Percentiles rank a stretch among this genome's conserved stretches.
phyloP scores from a whole-genome alignment of 2,113 vertebrate species.

The Empidonax alnorum region DNA sequence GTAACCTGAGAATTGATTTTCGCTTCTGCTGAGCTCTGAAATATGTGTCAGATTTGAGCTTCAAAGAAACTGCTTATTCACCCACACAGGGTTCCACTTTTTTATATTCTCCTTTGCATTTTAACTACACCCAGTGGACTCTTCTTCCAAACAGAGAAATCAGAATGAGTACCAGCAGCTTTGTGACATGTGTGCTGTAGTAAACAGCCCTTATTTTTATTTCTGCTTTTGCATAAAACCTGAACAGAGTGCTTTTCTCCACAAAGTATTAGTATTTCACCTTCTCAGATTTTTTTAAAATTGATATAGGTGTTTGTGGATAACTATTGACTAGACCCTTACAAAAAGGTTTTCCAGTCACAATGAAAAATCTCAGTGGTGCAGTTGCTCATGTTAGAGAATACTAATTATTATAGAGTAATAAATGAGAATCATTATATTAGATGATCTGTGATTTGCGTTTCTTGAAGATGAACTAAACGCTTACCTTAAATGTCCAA shows the following conservation, averaged over 20 bases:
- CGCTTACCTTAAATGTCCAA: background rate
- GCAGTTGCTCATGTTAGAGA: background rate
- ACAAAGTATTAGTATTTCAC: background rate
- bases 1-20: constrained; percentile 28
- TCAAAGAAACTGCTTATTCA: constrained; percentile 23
- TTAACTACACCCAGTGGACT: background rate
- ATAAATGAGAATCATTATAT: background rate
- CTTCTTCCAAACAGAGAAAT: background rate
- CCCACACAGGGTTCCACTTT: background rate
- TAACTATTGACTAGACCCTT: background rate
- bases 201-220: background rate
- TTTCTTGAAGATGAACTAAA: background rate
- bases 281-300: background rate
- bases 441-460: background rate
- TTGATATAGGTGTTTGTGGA: background rate
- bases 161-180: background rate
- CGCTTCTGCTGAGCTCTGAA: constrained; percentile 17
- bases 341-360: background rate
- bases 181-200: background rate
- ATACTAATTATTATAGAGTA: background rate
- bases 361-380: background rate
- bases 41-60: background rate
- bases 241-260: background rate
- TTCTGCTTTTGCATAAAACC: background rate
- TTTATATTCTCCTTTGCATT: constrained; percentile 11